Percentiles rank a stretch among this genome's conserved stretches.
phyloP scores from a whole-genome alignment of 92 coral and sea anemone species.

The Pocillopora meandrina region DNA sequence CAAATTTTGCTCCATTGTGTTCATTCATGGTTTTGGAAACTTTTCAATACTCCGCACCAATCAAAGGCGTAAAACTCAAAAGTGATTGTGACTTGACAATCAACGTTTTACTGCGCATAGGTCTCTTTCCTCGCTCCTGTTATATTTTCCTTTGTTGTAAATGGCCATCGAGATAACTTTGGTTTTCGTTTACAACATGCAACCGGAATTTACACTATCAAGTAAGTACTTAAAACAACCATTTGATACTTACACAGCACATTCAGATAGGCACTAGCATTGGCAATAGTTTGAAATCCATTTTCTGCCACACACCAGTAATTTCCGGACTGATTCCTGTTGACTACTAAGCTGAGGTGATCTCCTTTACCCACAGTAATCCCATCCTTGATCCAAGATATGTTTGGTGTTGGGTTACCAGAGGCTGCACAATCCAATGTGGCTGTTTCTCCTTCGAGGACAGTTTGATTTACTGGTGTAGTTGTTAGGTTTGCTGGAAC shows the following conservation, averaged over 20 bases:
- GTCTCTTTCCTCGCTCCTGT: no score
- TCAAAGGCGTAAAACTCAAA: no score
- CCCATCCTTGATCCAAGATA: background rate
- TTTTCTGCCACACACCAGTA: slow-evolving; percentile 8
- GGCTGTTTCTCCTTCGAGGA: background rate
- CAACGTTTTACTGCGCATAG: no score
- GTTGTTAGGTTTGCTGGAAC: slow-evolving; percentile 17
- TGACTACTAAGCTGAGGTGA: background rate
- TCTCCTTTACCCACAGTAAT: background rate
- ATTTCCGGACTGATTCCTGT: background rate
- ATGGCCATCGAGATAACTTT: no score
- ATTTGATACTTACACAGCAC: background rate
- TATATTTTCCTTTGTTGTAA: no score
- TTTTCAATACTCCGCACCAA: no score
- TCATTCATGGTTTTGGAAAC: no score
- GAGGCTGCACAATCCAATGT: background rate
- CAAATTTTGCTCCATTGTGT: no score
- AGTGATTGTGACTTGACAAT: no score
- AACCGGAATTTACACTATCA: no score
- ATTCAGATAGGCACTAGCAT: slow-evolving; percentile 3
- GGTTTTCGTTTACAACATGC: no score
- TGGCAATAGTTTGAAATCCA: background rate
- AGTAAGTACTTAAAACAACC: no score
- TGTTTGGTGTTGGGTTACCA: background rate
- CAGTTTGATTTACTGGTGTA: background rate